Percentiles rank a stretch among this genome's conserved stretches.
These are phyloP conservation scores for Tauraco erythrolophus DNA, from an alignment of 2,113 vertebrate genomes.

Conservation along the genomic window DNA sequence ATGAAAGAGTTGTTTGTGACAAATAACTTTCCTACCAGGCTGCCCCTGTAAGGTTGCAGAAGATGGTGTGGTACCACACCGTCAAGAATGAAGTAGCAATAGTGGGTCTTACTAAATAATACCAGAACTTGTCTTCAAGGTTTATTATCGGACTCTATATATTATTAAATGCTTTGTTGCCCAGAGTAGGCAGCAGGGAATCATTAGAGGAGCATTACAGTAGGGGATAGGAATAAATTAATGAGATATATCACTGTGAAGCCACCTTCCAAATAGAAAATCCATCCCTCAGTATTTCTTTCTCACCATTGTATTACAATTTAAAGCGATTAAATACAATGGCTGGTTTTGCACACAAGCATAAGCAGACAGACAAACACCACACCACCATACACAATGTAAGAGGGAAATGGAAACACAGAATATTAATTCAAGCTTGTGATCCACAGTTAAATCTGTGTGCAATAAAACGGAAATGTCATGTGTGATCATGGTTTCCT, in stretches of 20 bases:
- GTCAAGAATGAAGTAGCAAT: not conserved
- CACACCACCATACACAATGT: not conserved
- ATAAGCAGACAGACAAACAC: not conserved
- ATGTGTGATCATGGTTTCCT: not conserved
- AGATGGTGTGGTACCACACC: not conserved
- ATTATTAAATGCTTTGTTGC: not conserved
- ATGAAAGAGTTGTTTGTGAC: not conserved
- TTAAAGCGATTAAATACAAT: not conserved
- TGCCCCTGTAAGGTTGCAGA: not conserved
- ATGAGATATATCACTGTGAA: not conserved
- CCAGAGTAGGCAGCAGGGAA: not conserved
- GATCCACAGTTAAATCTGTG: not conserved
- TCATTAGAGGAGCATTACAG: not conserved
- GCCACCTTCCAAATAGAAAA: not conserved
- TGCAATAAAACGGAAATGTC: conserved; percentile 33
- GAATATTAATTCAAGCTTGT: not conserved
- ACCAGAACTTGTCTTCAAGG: not conserved
- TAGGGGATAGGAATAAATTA: not conserved
- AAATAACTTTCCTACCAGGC: not conserved
- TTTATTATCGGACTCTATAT: not conserved
- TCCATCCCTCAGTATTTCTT: not conserved
- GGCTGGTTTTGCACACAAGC: not conserved
- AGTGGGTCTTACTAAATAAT: not conserved
- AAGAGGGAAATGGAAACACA: not conserved
- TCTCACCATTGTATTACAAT: not conserved